Base-by-base conservation (phyloP, 2,113 vertebrate species). In the Eudorcas thomsonii region DNA sequence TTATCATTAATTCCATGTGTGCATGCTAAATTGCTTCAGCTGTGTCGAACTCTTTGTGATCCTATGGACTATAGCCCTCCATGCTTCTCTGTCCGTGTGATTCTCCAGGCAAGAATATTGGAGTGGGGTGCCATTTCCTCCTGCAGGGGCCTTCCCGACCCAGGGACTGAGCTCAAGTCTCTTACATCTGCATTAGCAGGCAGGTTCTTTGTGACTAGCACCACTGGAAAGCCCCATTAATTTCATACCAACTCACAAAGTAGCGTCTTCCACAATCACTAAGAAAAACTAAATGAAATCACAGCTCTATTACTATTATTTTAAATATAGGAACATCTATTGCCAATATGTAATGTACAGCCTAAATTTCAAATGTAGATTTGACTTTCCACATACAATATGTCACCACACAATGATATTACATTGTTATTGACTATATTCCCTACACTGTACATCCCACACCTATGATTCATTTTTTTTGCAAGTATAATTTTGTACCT, bases 1-100 rank as follows among this genome's bases (percentile, higher is more conserved):
- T 96, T 98, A 95, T 98, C 91, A 98, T 98, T 98, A 98, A 98
- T 98, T 99, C 97, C 84, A 43, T 43, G 21, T 39, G 36, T 74
- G 71, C 36, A 43, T 74, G 10, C 71, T 74, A 25, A 74, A 74
- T 74, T 74, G 36, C 21, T 74, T 74, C 71, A 43, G 36, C 36
- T 12, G 2, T 13, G 71, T 43, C 71, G 0, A 0, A 43, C 21
- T 74, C 36, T 71, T 39, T 36, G 5, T 74, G 36, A 74, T 39
- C 1, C 21, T 43, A 7, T 43, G 71, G 71, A 25, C 21, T 74
- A 25, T 74, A 74, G 17, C n/a, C 64, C 19, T 71, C 64, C 19
- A 36, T 36, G n/a, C 64, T 74, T 43, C 36, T 74, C 10, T 74
- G 36, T 74, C 36, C 3, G 1, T 25, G 36, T 39, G 21, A 74